Percentiles rank a stretch among this genome's conserved stretches.
phyloP scores from a whole-genome alignment of 2,888 invertebrate species.

The Rhopalosiphum nymphaeae region DNA sequence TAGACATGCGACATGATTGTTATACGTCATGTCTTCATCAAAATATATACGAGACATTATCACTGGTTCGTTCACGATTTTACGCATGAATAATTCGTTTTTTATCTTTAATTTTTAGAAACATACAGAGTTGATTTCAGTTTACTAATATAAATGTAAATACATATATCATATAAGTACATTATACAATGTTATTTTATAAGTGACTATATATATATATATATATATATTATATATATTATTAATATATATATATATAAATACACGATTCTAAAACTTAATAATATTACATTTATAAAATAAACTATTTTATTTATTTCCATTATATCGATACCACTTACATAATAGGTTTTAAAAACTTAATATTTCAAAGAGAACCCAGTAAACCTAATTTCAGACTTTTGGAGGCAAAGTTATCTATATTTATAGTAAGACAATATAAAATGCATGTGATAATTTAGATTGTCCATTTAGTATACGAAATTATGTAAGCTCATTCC shows the following conservation, averaged over 20 bases:
- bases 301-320: neutral
- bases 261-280: neutral
- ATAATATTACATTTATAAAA: neutral
- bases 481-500: neutral
- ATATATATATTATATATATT: too few relatives aligned
- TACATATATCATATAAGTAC: neutral
- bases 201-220: too few relatives aligned
- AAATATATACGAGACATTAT: neutral
- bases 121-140: neutral
- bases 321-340: neutral
- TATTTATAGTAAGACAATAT: neutral
- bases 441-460: neutral
- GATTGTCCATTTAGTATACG: neutral
- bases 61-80: neutral
- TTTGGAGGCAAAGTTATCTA: neutral
- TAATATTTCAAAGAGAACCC: neutral
- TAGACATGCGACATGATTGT: neutral
- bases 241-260: too few relatives aligned
- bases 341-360: neutral
- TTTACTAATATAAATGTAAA: neutral
- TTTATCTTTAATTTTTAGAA: constrained; percentile 9
- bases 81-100: constrained; percentile 21
- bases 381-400: neutral
- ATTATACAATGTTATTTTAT: too few relatives aligned
- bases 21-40: neutral